These are phyloP conservation scores for Lissocephala sabroskyi DNA, from an alignment of 2,888 invertebrate species.

Conservation along the genomic window DNA sequence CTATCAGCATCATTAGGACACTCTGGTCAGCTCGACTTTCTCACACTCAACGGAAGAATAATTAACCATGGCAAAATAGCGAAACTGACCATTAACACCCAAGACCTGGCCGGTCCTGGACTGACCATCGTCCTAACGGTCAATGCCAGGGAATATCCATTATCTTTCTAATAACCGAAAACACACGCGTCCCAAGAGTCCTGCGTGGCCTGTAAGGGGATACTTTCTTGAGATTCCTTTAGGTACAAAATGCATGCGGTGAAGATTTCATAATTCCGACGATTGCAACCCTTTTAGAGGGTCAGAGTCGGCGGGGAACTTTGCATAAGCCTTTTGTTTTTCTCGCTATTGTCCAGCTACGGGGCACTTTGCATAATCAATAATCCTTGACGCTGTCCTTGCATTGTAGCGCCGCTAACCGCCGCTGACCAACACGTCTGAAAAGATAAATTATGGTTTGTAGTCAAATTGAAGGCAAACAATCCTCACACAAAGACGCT, in stretches of 20 bases:
- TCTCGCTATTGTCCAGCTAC: slow-evolving; percentile 46
- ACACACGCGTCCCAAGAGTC: slow-evolving; percentile 64
- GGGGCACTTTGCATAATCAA: slow-evolving; percentile 70
- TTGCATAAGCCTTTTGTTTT: slow-evolving; percentile 63
- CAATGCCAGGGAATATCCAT: slow-evolving; percentile 61
- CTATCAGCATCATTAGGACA: slow-evolving; percentile 35
- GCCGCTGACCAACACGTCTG: slow-evolving; percentile 62
- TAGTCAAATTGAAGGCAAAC: slow-evolving; percentile 70
- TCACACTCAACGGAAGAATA: slow-evolving; percentile 59
- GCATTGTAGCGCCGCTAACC: slow-evolving; percentile 63
- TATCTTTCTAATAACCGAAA: slow-evolving; percentile 70
- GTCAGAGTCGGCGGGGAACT: slow-evolving; percentile 23
- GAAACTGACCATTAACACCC: slow-evolving; percentile 66
- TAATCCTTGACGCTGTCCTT: slow-evolving; percentile 68
- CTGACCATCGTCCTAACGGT: slow-evolving; percentile 36
- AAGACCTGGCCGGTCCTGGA: slow-evolving; percentile 19
- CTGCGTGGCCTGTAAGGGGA: slow-evolving; percentile 46
- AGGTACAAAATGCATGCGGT: slow-evolving; percentile 34
- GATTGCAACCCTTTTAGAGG: slow-evolving; percentile 45
- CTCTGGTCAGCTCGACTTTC: slow-evolving; percentile 43
- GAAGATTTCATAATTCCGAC: slow-evolving; percentile 40
- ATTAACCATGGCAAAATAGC: slow-evolving; percentile 69
- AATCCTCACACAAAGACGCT: slow-evolving; percentile 43
- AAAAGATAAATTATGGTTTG: slow-evolving; percentile 71
- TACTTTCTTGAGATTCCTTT: slow-evolving; percentile 46